Conservation (phyloP, 2,888 invertebrate genomes). For the Drosophila ezoana region DNA sequence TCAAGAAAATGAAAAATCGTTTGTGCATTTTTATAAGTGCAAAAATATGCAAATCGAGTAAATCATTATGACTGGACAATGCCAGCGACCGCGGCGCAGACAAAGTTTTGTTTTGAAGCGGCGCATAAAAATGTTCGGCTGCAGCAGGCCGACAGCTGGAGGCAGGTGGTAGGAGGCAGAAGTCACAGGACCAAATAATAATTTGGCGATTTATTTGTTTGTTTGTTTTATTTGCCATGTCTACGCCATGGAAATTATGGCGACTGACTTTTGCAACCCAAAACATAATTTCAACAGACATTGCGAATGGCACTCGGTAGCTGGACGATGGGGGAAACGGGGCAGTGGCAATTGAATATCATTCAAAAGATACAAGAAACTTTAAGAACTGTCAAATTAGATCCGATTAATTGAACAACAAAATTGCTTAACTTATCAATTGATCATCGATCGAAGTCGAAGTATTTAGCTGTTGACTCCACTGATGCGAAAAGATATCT, state of each 20-base stretch:
- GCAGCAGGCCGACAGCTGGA: neutral
- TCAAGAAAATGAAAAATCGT: slow-evolving; percentile 82
- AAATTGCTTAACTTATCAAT: neutral
- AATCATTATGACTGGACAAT: slow-evolving; percentile 75
- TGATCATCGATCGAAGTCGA: neutral
- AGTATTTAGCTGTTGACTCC: no score
- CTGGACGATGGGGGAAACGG: neutral
- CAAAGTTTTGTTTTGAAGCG: slow-evolving; percentile 62
- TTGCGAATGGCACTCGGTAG: slow-evolving; percentile 29
- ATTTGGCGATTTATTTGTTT: slow-evolving; percentile 78
- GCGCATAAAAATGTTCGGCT: slow-evolving; percentile 49
- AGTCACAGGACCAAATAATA: slow-evolving; percentile 58
- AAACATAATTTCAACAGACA: slow-evolving; percentile 65
- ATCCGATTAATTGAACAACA: neutral
- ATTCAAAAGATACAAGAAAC: slow-evolving; percentile 9
- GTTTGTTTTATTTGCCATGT: slow-evolving; percentile 72
- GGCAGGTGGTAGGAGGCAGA: neutral
- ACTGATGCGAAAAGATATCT: no score
- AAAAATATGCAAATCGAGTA: slow-evolving; percentile 84
- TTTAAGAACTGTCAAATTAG: neutral
- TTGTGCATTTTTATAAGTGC: slow-evolving; percentile 81
- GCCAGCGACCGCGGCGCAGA: slow-evolving; percentile 47
- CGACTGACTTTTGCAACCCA: slow-evolving; percentile 62
- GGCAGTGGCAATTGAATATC: slow-evolving; percentile 33
- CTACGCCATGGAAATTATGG: slow-evolving; percentile 73